Evolutionary conservation across 2,113 vertebrate genomes (phyloP).

Genomic region (Cranoglanis bouderius): DNA sequence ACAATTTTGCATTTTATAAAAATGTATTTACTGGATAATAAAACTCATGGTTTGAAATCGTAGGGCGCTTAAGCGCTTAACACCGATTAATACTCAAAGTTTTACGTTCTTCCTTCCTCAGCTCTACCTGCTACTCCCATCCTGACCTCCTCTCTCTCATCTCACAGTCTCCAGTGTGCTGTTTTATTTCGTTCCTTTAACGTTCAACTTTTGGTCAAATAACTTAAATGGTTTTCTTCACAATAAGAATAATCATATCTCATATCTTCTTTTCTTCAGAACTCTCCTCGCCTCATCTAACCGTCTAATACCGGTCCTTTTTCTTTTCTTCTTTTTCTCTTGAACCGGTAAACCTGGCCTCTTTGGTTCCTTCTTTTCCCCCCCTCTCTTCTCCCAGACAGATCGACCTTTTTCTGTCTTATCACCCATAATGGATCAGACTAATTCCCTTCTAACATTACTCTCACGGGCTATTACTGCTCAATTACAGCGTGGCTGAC

Average conservation of each 20-base stretch:
- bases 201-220: not conserved
- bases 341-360: conserved; percentile 23
- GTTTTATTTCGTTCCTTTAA: not conserved
- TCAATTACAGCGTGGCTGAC: conserved; percentile 37
- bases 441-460: conserved; percentile 43
- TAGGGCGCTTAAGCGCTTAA: not conserved
- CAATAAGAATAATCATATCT: conserved; percentile 20
- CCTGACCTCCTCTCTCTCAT: not conserved
- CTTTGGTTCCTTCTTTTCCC: conserved; percentile 19
- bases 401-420: conserved; percentile 43
- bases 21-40: not conserved
- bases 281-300: conserved; percentile 16
- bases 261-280: not conserved
- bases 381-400: conserved; percentile 14
- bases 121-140: conserved; percentile 17
- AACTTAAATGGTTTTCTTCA: conserved; percentile 1
- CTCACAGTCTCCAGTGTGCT: not conserved
- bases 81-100: not conserved
- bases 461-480: conserved; percentile 43
- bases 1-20: not conserved
- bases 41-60: not conserved
- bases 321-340: not conserved
- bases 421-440: conserved; percentile 41
- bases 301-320: conserved; percentile 12
- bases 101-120: conserved; percentile 13